These are phyloP conservation scores for Antechinus stuartii DNA, from an alignment of 2,113 vertebrate species.

Conservation along the genomic window DNA sequence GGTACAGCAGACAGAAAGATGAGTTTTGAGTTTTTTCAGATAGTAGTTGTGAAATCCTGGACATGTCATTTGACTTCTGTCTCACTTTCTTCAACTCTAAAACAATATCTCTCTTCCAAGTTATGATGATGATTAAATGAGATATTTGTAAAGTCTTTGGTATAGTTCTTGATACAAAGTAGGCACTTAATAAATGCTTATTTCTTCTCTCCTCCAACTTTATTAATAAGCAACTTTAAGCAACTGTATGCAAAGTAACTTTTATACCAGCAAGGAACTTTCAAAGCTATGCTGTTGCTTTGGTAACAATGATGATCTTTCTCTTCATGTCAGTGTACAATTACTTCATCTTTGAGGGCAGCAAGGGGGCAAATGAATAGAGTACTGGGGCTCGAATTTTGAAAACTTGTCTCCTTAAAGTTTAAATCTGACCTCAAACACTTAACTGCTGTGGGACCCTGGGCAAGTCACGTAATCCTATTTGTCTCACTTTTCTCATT, in stretches of 20 bases:
- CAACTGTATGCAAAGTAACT: constrained; percentile 53
- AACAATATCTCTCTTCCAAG: not conserved
- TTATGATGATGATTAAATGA: not conserved
- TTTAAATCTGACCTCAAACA: not conserved
- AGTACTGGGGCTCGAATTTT: not conserved
- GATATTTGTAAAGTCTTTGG: not conserved
- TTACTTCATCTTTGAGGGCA: not conserved
- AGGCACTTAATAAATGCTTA: not conserved
- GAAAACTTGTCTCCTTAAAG: not conserved
- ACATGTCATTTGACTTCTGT: not conserved
- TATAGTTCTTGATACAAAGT: not conserved
- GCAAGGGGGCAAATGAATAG: not conserved
- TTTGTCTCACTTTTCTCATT: not conserved
- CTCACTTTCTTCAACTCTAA: not conserved
- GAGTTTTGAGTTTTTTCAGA: not conserved
- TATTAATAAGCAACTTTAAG: not conserved
- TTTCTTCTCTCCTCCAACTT: not conserved
- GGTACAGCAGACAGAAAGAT: not conserved
- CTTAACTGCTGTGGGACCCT: not conserved
- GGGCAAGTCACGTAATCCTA: not conserved
- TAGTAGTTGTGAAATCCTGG: not conserved
- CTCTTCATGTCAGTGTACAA: not conserved
- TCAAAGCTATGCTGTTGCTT: constrained; percentile 64
- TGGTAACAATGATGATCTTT: constrained; percentile 48
- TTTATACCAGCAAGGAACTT: constrained; percentile 48